Base-by-base conservation (phyloP, 1,140 invertebrate genomes). In the Pogonomyrmex californicus region DNA sequence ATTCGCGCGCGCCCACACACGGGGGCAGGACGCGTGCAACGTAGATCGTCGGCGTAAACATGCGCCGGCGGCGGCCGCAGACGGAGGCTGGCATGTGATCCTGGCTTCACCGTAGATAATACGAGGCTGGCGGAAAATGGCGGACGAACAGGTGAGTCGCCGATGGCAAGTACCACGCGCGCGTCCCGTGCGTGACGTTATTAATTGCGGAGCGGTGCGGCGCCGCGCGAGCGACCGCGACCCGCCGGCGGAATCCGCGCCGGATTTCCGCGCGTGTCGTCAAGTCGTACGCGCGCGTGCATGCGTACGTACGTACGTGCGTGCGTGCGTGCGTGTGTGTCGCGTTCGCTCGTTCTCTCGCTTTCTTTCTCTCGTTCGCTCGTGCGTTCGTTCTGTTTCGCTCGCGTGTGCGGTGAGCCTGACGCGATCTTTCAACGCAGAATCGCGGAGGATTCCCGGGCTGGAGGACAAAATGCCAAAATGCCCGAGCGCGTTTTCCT, bases 121-220 rank as follows among this genome's bases (percentile, higher is more conserved):
- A 66, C 62, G 47, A 68, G 77, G 6, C 47, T 65, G 14, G 73
- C 54, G 90, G 93, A 96, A 96, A 96, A 96, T 96, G 96, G 96
- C 96, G 95, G 96, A 96, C 91, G 96, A 96, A 95, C 96, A 96
- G 96, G 96, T 96, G 94, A 95, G 94, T 95, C 91, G 90, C 90
- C 91, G 93, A 95, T 91, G 88, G 94, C 93, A 92, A 93, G 93
- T 92, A 91, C 88, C 90, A 91, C 65, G 77, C 76, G 87, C 71
- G 75, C 79, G 78, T 68, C 63, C 75, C 85, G 79, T 86, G 85
- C 51, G 83, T 62, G 49, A 63, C 63, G 62, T 17, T 81, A 82
- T 86, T 90, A 82, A 77, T 49, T 81, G 85, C 9, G 56, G 63
- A 66, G 77, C 75, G 77, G 63, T 58, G 68, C 49, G 3, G 14